Evolutionary conservation across 2,113 vertebrate species (phyloP).

Genomic region (Chamaea fasciata): DNA sequence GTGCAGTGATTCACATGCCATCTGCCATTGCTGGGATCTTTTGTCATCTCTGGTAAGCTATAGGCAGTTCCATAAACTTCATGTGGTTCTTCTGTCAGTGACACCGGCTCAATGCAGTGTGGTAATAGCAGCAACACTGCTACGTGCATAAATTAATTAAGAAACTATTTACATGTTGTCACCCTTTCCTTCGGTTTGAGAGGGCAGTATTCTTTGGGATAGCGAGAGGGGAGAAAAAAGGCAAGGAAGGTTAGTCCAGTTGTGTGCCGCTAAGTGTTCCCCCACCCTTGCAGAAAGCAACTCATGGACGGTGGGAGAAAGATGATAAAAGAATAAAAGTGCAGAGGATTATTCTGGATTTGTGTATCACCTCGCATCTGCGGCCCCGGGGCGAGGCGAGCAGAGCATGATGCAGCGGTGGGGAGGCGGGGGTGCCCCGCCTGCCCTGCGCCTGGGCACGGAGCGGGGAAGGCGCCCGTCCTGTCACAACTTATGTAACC

Average conservation of each 20-base stretch:
- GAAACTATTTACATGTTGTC: neutral
- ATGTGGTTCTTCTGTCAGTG: slow-evolving; percentile 19
- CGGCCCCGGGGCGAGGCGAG: neutral
- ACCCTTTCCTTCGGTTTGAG: neutral
- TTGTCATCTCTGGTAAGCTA: slow-evolving; percentile 8
- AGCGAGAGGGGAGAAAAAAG: neutral
- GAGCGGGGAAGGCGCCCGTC: neutral
- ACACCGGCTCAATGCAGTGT: neutral
- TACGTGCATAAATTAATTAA: neutral
- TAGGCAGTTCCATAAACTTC: neutral
- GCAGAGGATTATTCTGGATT: neutral
- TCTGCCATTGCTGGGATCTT: slow-evolving; percentile 52
- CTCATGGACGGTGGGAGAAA: neutral
- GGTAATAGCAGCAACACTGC: neutral
- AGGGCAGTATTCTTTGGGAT: neutral
- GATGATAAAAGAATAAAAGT: neutral
- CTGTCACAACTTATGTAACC: neutral
- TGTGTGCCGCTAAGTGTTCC: neutral
- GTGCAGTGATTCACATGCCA: slow-evolving; percentile 58
- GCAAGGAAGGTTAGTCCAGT: neutral
- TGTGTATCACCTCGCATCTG: neutral
- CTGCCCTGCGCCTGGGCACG: neutral
- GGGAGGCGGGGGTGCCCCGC: neutral
- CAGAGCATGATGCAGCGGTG: neutral
- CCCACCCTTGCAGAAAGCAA: neutral